A percentile compares a stretch with the other conserved stretches of the same genome.
Conservation (phyloP, 2,888 invertebrate species). For the Tetropium fuscum region DNA sequence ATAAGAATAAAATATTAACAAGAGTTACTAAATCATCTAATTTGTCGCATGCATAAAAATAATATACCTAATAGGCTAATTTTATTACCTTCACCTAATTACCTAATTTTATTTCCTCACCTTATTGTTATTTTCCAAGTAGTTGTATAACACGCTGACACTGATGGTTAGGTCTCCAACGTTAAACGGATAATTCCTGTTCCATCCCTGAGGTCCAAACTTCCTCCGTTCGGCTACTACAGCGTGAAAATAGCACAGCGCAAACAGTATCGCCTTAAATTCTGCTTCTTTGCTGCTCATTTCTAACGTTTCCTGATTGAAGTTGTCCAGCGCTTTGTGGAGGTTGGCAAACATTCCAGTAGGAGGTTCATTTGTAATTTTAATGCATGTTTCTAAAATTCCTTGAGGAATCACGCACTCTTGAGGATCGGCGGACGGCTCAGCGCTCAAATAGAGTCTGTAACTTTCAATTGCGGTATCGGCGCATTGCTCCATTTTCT, state of each 20-base stretch:
- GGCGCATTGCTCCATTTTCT: conserved; percentile 87
- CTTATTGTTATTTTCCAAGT: conserved; percentile 87
- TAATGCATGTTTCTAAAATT: conserved; percentile 92
- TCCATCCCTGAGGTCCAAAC: conserved; percentile 96
- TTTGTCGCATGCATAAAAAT: too few relatives aligned
- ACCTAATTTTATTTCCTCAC: too few relatives aligned
- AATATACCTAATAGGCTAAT: too few relatives aligned
- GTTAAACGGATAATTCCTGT: conserved; percentile 82
- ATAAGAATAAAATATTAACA: too few relatives aligned
- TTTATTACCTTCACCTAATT: too few relatives aligned
- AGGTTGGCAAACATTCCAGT: conserved; percentile 95
- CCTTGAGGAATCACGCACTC: conserved; percentile 83
- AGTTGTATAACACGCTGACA: conserved; percentile 90
- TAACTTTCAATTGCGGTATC: conserved; percentile 75
- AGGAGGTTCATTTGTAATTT: conserved; percentile 96
- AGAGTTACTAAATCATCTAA: too few relatives aligned
- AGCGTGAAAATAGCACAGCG: conserved; percentile 95
- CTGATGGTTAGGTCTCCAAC: conserved; percentile 93
- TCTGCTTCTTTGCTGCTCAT: conserved; percentile 94
- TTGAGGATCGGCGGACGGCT: conserved; percentile 79
- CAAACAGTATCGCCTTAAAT: conserved; percentile 90
- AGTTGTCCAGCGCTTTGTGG: conserved; percentile 93
- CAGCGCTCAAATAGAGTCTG: conserved; percentile 85
- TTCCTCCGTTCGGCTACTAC: conserved; percentile 93
- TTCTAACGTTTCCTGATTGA: conserved; percentile 92